These are phyloP conservation scores for Oppia nitens DNA, from an alignment of 1,140 invertebrate genomes.

Conservation along the genomic window DNA sequence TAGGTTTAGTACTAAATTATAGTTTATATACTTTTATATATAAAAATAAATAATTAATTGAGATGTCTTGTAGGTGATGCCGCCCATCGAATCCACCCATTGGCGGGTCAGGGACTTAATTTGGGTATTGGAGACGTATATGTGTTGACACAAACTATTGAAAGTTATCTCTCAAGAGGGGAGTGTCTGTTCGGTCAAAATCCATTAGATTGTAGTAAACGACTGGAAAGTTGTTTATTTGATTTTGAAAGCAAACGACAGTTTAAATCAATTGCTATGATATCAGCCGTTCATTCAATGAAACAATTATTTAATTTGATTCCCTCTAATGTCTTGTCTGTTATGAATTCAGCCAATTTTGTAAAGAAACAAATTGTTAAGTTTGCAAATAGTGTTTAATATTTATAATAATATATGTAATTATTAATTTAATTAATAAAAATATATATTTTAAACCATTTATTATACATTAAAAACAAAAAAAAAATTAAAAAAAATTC, in stretches of 20 bases:
- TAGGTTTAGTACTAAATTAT: constrained; percentile 25
- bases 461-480: too few relatives aligned
- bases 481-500: constrained; percentile 4
- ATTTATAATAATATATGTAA: too few relatives aligned
- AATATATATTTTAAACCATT: too few relatives aligned
- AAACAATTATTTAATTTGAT: constrained; percentile 8
- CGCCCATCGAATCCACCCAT: constrained; percentile 84
- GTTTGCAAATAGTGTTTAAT: constrained; percentile 12
- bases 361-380: constrained; percentile 13
- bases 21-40: not conserved
- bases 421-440: too few relatives aligned
- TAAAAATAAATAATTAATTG: not conserved
- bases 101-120: constrained; percentile 95
- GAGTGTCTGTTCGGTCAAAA: constrained; percentile 29
- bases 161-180: constrained; percentile 51
- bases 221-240: constrained; percentile 2
- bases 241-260: constrained; percentile 13
- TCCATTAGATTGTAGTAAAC: not conserved
- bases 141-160: constrained; percentile 47
- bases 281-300: constrained; percentile 15
- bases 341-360: constrained; percentile 2
- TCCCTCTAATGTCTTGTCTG: constrained; percentile 5
- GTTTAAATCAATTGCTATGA: constrained; percentile 17
- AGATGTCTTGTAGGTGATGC: constrained; percentile 43
- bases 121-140: constrained; percentile 84